Base-by-base conservation (phyloP, 2,113 vertebrate genomes). In the Phasianus colchicus region DNA sequence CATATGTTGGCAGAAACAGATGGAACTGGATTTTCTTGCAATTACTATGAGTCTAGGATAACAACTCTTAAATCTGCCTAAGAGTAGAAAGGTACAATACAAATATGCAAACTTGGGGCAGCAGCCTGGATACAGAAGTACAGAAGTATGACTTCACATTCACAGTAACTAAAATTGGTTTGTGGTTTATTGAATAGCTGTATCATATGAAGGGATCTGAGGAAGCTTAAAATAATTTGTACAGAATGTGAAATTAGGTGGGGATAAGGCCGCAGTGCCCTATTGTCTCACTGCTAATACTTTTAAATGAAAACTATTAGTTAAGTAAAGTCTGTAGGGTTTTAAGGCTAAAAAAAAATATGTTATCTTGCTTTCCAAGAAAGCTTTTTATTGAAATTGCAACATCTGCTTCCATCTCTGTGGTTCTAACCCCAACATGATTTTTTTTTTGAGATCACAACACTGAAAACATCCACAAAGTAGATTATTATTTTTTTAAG, bases 1-100 rank as follows among this genome's bases (percentile, higher is more conserved):
- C 85, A 66, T 89, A 86, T 90, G 88, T 72, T 96, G 88, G 85
- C 88, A 93, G 88, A 95, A 95, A 96, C 83, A 96, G 93, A 96
- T 95, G 90, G 83, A 91, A 95, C 76, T 76, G 91, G 90, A 95
- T 97, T 96, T 97, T 91, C 93, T 86, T 90, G 72, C 73, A 94
- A 94, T 95, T 97, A 90, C 61, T 91, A 2, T 86, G 65, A 94
- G 83, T 86, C 85, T 95, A 90, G 79, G 70, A 78, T 91, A 95
- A 93, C 93, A 94, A 48, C 57, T 72, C 57, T 58, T 81, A 95
- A 93, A 84, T 95, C 80, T 93, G 85, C 70, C 48, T 87, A 19
- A 29, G 74, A 85, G 42, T 55, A 58, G 70, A 94, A 94, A 77
- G 75, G 75, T 81, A 71, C 38, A 71, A 72, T 9, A 25, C 65